Percentiles rank a stretch among this genome's conserved stretches.
Conservation (phyloP, 2,113 vertebrate genomes). For the Sakesphorus luctuosus region DNA sequence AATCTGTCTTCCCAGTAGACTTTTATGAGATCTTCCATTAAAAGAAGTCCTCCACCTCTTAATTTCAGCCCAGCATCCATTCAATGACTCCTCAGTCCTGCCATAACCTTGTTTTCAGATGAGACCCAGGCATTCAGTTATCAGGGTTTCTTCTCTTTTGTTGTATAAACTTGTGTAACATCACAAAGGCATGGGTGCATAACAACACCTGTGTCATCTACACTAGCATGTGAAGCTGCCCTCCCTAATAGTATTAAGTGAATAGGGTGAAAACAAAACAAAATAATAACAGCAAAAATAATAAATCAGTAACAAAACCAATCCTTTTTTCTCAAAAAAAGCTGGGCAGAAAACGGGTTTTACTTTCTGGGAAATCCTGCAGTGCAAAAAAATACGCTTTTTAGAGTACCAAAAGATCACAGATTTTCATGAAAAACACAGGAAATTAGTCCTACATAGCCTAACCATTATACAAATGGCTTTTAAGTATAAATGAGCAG, state of each 20-base stretch:
- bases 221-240: not conserved
- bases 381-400: not conserved
- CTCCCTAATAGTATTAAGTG: not conserved
- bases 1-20: not conserved
- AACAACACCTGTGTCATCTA: not conserved
- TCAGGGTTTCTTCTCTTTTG: not conserved
- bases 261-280: not conserved
- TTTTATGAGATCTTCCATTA: not conserved
- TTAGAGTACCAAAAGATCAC: not conserved
- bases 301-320: not conserved
- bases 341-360: not conserved
- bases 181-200: not conserved
- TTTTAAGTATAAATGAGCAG: not conserved
- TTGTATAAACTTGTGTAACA: not conserved
- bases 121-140: not conserved
- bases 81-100: not conserved
- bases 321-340: not conserved
- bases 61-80: not conserved
- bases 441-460: not conserved
- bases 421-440: not conserved
- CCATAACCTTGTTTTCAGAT: not conserved
- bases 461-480: not conserved
- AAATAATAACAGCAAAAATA: not conserved
- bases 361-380: not conserved
- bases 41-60: not conserved